Conservation (phyloP, 92 coral and sea anemone species). For the Epizoanthus rinbou region DNA sequence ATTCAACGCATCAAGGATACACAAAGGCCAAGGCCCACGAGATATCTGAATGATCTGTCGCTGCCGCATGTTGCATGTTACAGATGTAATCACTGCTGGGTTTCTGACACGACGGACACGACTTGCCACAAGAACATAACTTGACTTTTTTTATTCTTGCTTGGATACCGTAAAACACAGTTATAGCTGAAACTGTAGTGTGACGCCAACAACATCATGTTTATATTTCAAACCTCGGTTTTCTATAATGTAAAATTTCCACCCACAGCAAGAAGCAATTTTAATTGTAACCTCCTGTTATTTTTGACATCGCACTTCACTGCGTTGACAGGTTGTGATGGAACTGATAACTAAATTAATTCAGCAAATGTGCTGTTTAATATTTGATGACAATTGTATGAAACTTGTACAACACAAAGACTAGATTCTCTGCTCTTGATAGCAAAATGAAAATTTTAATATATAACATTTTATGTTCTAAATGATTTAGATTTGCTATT, state of each 20-base stretch:
- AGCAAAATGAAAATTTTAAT: not conserved
- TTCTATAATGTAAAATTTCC: not conserved
- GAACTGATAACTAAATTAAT: not conserved
- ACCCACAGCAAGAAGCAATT: not conserved
- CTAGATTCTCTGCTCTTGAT: no score
- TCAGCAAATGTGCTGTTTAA: constrained; percentile 19
- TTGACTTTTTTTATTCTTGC: no score
- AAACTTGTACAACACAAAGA: not conserved
- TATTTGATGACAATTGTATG: constrained; percentile 29
- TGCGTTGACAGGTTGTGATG: constrained; percentile 23
- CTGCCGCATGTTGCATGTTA: no score
- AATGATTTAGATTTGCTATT: not conserved
- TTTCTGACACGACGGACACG: no score
- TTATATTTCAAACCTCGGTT: not conserved
- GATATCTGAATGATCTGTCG: no score
- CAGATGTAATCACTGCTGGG: no score
- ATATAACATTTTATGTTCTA: not conserved
- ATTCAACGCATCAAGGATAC: no score
- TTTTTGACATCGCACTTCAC: no score
- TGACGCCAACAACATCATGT: not conserved
- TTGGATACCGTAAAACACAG: not conserved
- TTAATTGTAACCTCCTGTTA: not conserved
- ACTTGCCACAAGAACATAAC: no score
- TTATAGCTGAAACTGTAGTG: not conserved
- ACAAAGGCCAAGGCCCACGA: no score